Evolutionary conservation across 2,797 vertebrate species (phyloP), one percentile per base, ranked within the genome.

Genomic region (Sebastes oblongus): DNA sequence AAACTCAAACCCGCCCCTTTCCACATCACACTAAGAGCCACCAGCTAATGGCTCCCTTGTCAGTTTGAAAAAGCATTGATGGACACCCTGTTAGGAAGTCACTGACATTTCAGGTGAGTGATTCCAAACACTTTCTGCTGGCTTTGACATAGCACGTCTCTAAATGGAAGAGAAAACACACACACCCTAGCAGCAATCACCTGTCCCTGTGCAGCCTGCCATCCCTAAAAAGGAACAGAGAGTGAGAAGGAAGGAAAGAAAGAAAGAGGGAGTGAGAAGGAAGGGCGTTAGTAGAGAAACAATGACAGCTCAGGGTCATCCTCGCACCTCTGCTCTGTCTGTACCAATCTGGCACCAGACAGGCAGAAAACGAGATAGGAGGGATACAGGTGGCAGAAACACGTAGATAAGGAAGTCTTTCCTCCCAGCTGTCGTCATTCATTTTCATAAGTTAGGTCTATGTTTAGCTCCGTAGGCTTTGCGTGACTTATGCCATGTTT

Each of bases 261-360:
- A 68, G 60, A 62, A 30, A 42, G 67, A 83, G 58, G 24, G 65
- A 64, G 75, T 16, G 29, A 75, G 68, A 75, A 75, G 67, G 69
- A 84, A 83, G 66, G 72, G 72, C 36, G 50, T 81, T 74, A 61
- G 78, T 42, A 59, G 77, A 67, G 82, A 88, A 91, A 93, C 92
- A 92, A 90, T 92, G 92, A 94, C 91, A 91, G 90, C 88, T 92
- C 87, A 88, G 92, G 93, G 94, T 93, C 90, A 89, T 81, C 58
- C 50, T 71, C n/a, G 56, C 91, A 88, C 88, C 85, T 88, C 88
- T 83, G 78, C 85, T 89, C 84, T 61, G 77, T 86, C 85, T 86
- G 77, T 50, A 67, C 71, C 78, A 75, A 82, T 84, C 82, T 87
- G 80, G 62, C 80, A 86, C 62, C 74, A 85, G 89, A 87, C 84